Evolutionary conservation across 2,113 vertebrate species (phyloP).

Genomic region (Eurypyga helias): DNA sequence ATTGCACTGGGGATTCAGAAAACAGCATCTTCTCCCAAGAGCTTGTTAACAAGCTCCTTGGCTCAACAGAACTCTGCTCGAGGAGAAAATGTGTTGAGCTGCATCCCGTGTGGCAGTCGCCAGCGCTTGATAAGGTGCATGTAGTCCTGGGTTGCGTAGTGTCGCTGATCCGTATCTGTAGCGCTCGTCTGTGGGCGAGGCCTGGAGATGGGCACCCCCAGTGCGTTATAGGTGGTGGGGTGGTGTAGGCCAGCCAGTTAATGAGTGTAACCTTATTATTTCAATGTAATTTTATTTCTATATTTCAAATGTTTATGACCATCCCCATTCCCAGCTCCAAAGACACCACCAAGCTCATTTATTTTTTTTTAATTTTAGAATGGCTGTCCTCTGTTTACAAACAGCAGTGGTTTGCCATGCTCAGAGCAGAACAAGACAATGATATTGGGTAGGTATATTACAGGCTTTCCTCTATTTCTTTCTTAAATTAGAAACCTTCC

Average conservation of each 20-base stretch:
- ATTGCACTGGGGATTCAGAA: not conserved
- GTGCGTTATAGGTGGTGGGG: not conserved
- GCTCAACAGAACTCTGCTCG: not conserved
- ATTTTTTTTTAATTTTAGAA: slow-evolving; percentile 74
- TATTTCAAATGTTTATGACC: not conserved
- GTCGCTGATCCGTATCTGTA: not conserved
- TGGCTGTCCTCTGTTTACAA: slow-evolving; percentile 94
- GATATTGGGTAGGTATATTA: slow-evolving; percentile 88
- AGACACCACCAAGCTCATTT: not conserved
- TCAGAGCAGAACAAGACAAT: slow-evolving; percentile 95
- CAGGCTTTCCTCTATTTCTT: slow-evolving; percentile 13
- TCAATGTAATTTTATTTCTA: not conserved
- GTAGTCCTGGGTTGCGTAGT: not conserved
- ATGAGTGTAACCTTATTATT: not conserved
- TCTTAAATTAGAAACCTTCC: not conserved
- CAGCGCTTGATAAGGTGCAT: not conserved
- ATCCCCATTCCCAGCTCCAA: not conserved
- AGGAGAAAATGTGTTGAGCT: not conserved
- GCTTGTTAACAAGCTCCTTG: not conserved
- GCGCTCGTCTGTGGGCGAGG: not conserved
- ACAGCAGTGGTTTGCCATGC: slow-evolving; percentile 98
- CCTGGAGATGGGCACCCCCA: not conserved
- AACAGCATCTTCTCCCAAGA: not conserved
- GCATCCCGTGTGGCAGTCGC: not conserved
- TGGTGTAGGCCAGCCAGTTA: not conserved